Evolutionary conservation across 2,888 invertebrate species (phyloP), one percentile per base, ranked within the genome.

Genomic region (Sesamia inferens): DNA sequence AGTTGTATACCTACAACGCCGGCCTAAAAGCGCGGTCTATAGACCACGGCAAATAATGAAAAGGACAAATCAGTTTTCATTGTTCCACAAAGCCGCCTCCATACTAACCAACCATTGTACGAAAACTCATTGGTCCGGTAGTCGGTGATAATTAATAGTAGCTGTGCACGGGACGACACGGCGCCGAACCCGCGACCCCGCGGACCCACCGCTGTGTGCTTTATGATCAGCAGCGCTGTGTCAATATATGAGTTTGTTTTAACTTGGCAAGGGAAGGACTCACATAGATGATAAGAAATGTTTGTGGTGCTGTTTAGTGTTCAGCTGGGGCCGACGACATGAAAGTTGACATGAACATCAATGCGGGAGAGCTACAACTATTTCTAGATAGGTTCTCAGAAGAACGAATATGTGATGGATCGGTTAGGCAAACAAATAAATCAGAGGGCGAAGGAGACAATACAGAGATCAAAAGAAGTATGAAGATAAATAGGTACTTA

Each of bases 101-200:
- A 87, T 63, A 75, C 68, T 66, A 47, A 7, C 7, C 44, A 55
- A 57, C 66, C 19, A 10, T 14, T 47, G 55, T 79, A 68, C 72
- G 74, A 79, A 81, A 78, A 75, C 61, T 63, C 68, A 71, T 77
- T 71, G 82, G 83, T 81, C 83, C 84, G 85, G 81, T 80, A 83
- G 87, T 77, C 79, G 81, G 83, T 58, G 74, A 86, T 94, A 92
- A 94, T 93, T 90, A 93, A 94, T 94, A 88, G 93, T 84, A 68
- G 65, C 67, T 61, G 82, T 78, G 87, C 93, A 93, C 92, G 93
- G 91, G 88, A 84, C 76, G 81, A 79, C 86, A 73, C 88, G 84
- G 88, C 84, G 83, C 82, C 83, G 87, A 92, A 90, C 92, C 92
- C 78, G 87, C 86, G 86, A 85, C 91, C 88, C 87, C 10, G 85